Evolutionary conservation across 2,888 invertebrate genomes (phyloP).

Genomic region (Cerceris ruficornis): DNA sequence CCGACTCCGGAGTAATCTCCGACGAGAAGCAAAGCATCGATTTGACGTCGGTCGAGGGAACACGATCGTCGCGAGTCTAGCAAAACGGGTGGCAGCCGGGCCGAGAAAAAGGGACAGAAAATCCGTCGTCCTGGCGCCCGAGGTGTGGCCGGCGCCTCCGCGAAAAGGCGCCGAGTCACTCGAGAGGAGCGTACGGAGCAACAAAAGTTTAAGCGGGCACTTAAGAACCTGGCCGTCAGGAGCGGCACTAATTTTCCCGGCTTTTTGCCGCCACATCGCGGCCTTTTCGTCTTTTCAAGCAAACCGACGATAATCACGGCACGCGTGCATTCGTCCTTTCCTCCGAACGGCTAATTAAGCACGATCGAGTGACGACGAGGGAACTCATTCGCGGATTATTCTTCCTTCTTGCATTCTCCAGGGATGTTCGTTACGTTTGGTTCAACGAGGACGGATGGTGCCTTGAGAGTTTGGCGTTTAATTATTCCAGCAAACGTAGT

Average conservation of each 20-base stretch:
- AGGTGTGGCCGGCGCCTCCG: slow-evolving; percentile 75
- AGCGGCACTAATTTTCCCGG: slow-evolving; percentile 73
- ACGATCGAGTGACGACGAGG: neutral
- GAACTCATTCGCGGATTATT: neutral
- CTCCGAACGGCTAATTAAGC: slow-evolving; percentile 46
- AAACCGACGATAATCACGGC: slow-evolving; percentile 46
- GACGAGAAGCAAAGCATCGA: neutral
- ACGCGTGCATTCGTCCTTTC: slow-evolving; percentile 59
- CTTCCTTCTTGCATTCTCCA: no score
- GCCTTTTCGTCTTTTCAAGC: slow-evolving; percentile 31
- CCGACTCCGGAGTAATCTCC: no score
- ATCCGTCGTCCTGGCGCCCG: slow-evolving; percentile 72
- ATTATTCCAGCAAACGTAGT: no score
- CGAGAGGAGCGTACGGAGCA: slow-evolving; percentile 49
- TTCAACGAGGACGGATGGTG: no score
- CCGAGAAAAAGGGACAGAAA: slow-evolving; percentile 41
- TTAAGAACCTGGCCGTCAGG: slow-evolving; percentile 67
- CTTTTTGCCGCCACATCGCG: slow-evolving; percentile 52
- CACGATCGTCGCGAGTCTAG: neutral
- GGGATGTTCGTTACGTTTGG: no score
- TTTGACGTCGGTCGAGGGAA: slow-evolving; percentile 2
- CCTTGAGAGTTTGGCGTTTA: no score
- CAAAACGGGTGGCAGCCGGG: slow-evolving; percentile 11
- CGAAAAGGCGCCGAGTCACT: slow-evolving; percentile 70
- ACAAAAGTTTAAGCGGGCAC: slow-evolving; percentile 73